Conservation (phyloP, 1,140 invertebrate species). For the Ectropis grisescens region DNA sequence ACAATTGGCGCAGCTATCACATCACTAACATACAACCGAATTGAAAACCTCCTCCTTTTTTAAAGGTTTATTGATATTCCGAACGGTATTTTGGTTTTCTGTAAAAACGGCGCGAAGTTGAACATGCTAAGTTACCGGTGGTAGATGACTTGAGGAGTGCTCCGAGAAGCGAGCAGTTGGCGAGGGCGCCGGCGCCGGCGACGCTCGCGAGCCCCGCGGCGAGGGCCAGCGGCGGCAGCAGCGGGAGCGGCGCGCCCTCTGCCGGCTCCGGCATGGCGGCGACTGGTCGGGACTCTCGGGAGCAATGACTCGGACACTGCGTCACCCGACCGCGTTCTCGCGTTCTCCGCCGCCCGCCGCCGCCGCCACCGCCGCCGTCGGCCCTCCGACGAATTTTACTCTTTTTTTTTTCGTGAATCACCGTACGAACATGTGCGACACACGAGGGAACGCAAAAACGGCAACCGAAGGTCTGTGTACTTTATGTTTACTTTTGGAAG, state of each 20-base stretch:
- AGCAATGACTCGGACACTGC: conserved; percentile 64
- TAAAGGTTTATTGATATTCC: too few species aligned
- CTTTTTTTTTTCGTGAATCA: conserved; percentile 57
- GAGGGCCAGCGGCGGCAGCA: conserved; percentile 41
- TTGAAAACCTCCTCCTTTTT: too few species aligned
- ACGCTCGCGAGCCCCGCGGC: conserved; percentile 35
- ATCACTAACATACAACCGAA: too few species aligned
- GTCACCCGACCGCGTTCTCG: conserved; percentile 23
- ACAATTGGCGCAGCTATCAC: too few species aligned
- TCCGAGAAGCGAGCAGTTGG: conserved; percentile 43
- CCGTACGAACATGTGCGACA: conserved; percentile 40
- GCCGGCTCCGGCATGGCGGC: conserved; percentile 45
- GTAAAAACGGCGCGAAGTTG: too few species aligned
- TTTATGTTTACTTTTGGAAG: too few species aligned
- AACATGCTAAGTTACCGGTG: too few species aligned
- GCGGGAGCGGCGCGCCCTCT: conserved; percentile 26
- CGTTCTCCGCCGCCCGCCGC: conserved; percentile 49
- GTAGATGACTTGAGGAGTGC: conserved; percentile 37
- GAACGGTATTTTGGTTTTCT: too few species aligned
- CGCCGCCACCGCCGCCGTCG: too few species aligned
- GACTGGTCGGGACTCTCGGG: conserved; percentile 44
- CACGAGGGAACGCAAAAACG: conserved; percentile 20
- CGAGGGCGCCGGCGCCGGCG: conserved; percentile 44
- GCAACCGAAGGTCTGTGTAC: conserved; percentile 1
- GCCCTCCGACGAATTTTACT: too few species aligned